Evolutionary conservation across 2,113 vertebrate genomes (phyloP).

Genomic region (Larimichthys polyactis): DNA sequence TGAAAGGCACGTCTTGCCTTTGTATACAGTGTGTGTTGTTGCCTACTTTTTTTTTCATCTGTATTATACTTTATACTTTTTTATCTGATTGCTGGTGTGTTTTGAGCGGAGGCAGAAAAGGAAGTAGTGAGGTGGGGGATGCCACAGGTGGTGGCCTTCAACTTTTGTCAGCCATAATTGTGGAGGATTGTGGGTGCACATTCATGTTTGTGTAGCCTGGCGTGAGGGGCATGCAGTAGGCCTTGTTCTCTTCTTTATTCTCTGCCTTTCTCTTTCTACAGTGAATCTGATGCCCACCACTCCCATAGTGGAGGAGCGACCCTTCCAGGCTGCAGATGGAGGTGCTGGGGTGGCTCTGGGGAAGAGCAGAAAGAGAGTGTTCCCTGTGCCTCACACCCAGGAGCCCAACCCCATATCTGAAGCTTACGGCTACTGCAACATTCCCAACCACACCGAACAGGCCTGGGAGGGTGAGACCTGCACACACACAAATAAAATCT

Average conservation of each 20-base stretch:
- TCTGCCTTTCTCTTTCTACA: slow-evolving; percentile 45
- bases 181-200: not conserved
- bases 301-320: slow-evolving; percentile 81
- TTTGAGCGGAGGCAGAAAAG: not conserved
- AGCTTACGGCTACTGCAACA: slow-evolving; percentile 93
- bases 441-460: slow-evolving; percentile 88
- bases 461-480: slow-evolving; percentile 92
- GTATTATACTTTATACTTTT: not conserved
- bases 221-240: not conserved
- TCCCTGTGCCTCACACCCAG: slow-evolving; percentile 87
- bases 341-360: slow-evolving; percentile 45
- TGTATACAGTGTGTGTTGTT: not conserved
- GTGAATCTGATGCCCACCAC: slow-evolving; percentile 91
- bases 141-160: not conserved
- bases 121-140: not conserved
- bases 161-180: not conserved
- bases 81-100: not conserved
- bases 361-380: slow-evolving; percentile 93
- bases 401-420: slow-evolving; percentile 89
- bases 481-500: not conserved
- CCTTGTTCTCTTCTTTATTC: not conserved
- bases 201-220: not conserved
- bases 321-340: slow-evolving; percentile 52
- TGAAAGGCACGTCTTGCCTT: not conserved
- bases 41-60: not conserved